phyloP scores from a whole-genome alignment of 2,797 vertebrate genomes.

The Pseudomugil tenellus region DNA sequence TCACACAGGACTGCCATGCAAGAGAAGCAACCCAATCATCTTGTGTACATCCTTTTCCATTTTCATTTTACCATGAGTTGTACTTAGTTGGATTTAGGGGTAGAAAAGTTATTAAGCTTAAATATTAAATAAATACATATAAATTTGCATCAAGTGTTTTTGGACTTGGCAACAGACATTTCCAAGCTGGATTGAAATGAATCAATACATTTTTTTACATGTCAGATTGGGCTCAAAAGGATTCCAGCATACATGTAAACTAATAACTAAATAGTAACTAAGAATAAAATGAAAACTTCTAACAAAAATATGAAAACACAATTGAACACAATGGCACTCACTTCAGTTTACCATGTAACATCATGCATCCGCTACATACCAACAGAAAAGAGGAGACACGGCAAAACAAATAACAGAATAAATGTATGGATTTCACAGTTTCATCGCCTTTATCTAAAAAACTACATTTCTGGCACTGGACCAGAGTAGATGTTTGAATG shows the following conservation, averaged over 20 bases:
- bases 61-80: neutral
- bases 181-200: too few relatives aligned
- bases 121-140: neutral
- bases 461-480: neutral
- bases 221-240: too few relatives aligned
- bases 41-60: neutral
- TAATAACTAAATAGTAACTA: too few relatives aligned
- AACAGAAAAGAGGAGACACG: too few relatives aligned
- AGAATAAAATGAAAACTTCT: neutral
- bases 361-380: neutral
- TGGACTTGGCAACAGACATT: too few relatives aligned
- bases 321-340: neutral
- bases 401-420: neutral
- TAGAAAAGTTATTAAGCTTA: neutral
- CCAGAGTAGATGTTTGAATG: neutral
- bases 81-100: neutral
- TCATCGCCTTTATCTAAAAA: neutral
- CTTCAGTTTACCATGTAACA: neutral
- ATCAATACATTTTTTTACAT: too few relatives aligned
- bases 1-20: neutral
- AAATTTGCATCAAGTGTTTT: too few relatives aligned
- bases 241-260: too few relatives aligned
- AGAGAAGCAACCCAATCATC: neutral
- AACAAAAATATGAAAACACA: neutral
- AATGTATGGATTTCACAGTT: neutral